Percentiles rank a stretch among this genome's conserved stretches.
phyloP scores from a whole-genome alignment of 2,888 invertebrate species.

The Dicyrtomina minuta region DNA sequence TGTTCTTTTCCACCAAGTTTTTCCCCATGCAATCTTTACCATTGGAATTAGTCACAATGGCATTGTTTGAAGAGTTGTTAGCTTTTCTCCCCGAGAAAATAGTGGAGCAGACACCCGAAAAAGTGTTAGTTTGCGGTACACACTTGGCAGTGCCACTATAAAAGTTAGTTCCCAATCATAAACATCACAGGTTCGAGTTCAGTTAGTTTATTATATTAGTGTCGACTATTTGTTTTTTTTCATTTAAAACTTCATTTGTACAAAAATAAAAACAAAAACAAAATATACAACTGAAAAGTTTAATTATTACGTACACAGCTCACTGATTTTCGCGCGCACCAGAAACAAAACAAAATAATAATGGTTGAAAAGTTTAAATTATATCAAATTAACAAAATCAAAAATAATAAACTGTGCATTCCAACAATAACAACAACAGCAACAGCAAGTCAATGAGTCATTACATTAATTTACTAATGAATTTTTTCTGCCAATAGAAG shows the following conservation, averaged over 20 bases:
- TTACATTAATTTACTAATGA: no score
- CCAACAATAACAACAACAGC: no score
- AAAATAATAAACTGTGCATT: no score
- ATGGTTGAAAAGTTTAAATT: no score
- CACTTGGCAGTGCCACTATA: conserved; percentile 46
- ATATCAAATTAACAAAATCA: no score
- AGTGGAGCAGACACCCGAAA: conserved; percentile 45
- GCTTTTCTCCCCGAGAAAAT: conserved; percentile 45
- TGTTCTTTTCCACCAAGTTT: conserved; percentile 14
- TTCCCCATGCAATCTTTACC: conserved; percentile 31
- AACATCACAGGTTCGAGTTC: background rate
- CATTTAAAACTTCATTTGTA: background rate
- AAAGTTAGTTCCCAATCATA: background rate
- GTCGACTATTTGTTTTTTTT: background rate
- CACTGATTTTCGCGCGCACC: no score
- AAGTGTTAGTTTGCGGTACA: conserved; percentile 44
- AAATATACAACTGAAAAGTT: background rate
- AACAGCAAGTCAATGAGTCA: no score
- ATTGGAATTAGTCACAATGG: conserved; percentile 1
- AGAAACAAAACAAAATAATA: no score
- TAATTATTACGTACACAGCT: background rate
- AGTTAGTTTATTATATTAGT: background rate
- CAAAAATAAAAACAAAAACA: no score
- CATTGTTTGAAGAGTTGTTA: conserved; percentile 33
- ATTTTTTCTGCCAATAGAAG: no score